These are phyloP conservation scores for Dromaius novaehollandiae DNA, from an alignment of 2,113 vertebrate species.

Conservation along the genomic window DNA sequence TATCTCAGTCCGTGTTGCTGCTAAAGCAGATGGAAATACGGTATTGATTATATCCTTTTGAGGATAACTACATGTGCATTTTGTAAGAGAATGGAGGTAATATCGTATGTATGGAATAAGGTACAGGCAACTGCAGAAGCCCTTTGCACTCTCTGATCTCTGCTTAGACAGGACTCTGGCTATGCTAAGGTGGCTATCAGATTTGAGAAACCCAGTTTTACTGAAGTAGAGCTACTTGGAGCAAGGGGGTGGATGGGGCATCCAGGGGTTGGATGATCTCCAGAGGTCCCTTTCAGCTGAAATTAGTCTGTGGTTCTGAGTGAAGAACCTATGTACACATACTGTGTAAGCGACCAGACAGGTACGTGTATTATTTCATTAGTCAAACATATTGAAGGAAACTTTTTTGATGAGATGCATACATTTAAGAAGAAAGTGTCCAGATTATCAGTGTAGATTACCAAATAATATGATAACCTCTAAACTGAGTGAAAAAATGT, in stretches of 20 bases:
- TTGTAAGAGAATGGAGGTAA: background rate
- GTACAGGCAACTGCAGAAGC: background rate
- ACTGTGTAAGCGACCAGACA: background rate
- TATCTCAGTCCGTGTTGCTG: background rate
- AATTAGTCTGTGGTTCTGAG: background rate
- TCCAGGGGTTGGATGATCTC: background rate
- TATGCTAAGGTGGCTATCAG: background rate
- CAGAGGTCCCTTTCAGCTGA: background rate
- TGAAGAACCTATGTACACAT: background rate
- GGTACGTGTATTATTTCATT: background rate
- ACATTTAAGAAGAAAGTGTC: background rate
- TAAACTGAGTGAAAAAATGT: background rate
- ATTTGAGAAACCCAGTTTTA: background rate
- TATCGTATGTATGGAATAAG: background rate
- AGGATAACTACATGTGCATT: fast-evolving
- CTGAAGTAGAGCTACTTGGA: background rate
- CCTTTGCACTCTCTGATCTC: no score
- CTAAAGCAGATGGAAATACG: no score
- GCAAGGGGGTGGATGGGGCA: background rate
- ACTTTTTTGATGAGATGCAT: background rate
- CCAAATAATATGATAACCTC: background rate
- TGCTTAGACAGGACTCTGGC: background rate
- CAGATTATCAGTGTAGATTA: background rate
- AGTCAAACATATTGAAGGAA: background rate
- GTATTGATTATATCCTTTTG: background rate